Evolutionary conservation across 2,797 vertebrate species (phyloP), one percentile per base, ranked within the genome.

Genomic region (Discoglossus pictus): DNA sequence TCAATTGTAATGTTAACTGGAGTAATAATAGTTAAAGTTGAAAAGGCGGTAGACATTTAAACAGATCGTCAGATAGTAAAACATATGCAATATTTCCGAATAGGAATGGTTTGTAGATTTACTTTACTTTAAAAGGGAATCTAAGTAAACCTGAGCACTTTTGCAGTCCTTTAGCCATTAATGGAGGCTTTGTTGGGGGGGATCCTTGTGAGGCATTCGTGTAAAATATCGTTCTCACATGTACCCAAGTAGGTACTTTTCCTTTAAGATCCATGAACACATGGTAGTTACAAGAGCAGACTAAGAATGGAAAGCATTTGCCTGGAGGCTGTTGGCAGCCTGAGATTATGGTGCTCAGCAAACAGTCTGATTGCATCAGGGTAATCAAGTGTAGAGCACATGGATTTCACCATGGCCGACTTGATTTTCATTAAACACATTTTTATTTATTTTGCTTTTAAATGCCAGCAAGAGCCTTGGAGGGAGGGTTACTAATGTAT

Each of bases 351-450:
- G 61, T 75, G 73, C 76, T 82, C 78, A 82, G 81, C 80, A 79
- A 78, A 78, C 72, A 80, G 73, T 81, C 82, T 89, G 87, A 90
- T 91, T 88, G 83, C 86, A 87, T 92, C 82, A 87, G 84, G 60
- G 74, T 74, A 78, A 81, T 82, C 68, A 74, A 76, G 78, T 71
- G 72, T 53, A 74, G 68, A 68, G 51, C 56, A 63, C 65, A 52
- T 39, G 76, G 72, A 72, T 72, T 69, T 78, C 62, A 52, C 73
- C 65, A 75, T 35, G 44, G 65, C 38, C 55, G 59, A 54, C 40
- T 47, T 55, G 42, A 15, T 21, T 27, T 56, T 68, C 31, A 46
- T 44, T 68, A 23, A 21, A 31, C 25, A 16, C 43, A 15, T 17
- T 67, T 58, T 71, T 6, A 0, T 27, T 65, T 20, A 72, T 6